A percentile compares a stretch with the other conserved stretches of the same genome.
Conservation (phyloP, 2,113 vertebrate species). For the Proteles cristata region DNA sequence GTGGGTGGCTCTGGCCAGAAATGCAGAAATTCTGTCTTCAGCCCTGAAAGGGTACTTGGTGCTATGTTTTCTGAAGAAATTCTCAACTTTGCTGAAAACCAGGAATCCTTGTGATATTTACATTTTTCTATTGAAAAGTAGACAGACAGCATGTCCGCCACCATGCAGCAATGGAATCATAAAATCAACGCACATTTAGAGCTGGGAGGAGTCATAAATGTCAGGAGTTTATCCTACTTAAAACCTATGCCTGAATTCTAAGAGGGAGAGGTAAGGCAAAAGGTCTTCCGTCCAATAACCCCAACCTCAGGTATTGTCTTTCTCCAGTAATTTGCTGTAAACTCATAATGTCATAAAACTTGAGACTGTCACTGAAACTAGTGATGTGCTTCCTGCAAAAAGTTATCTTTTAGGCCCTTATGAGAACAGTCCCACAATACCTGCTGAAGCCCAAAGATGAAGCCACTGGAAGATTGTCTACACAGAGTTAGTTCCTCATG, state of each 20-base stretch:
- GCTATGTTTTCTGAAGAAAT: not conserved
- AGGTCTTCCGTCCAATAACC: not conserved
- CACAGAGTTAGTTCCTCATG: not conserved
- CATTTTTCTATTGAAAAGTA: not conserved
- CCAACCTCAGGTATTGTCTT: not conserved
- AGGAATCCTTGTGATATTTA: not conserved
- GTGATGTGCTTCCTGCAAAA: not conserved
- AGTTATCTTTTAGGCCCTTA: constrained; percentile 31
- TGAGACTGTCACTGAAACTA: constrained; percentile 16
- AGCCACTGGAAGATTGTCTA: not conserved
- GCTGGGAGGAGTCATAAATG: not conserved
- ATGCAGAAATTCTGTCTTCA: not conserved
- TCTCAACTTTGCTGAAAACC: not conserved
- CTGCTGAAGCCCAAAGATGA: not conserved
- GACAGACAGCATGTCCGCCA: not conserved
- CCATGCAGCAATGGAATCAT: not conserved
- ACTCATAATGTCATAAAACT: constrained; percentile 58
- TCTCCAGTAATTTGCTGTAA: constrained; percentile 46
- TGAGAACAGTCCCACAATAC: not conserved
- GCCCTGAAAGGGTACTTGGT: not conserved
- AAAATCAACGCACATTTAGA: not conserved
- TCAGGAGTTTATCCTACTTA: not conserved
- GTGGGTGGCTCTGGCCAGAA: not conserved
- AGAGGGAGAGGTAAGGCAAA: not conserved
- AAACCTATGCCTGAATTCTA: not conserved